These are phyloP conservation scores for Gallirallus australis DNA, from an alignment of 2,797 vertebrate genomes.

Conservation along the genomic window DNA sequence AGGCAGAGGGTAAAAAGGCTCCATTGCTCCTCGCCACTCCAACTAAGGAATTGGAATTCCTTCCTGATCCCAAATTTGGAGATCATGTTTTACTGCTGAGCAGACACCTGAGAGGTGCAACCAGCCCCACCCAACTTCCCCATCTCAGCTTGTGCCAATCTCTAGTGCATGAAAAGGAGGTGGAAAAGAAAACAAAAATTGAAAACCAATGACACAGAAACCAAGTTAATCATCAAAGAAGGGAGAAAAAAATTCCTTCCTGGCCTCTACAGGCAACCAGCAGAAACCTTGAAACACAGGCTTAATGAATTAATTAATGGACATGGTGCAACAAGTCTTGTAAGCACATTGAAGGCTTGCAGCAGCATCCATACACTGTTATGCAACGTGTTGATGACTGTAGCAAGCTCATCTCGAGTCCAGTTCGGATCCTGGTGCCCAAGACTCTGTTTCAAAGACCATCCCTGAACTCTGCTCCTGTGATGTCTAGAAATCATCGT, in stretches of 20 bases:
- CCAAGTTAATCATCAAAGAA: slow-evolving; percentile 42
- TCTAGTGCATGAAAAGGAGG: background rate
- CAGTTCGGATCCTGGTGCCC: background rate
- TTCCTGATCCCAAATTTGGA: background rate
- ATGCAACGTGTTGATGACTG: slow-evolving; percentile 14
- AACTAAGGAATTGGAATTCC: background rate
- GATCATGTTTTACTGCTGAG: background rate
- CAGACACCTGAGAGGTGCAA: background rate
- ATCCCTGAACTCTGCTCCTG: background rate
- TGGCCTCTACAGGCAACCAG: background rate
- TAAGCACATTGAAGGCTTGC: slow-evolving; percentile 1
- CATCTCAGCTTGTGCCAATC: background rate
- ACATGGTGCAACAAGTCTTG: slow-evolving; percentile 49
- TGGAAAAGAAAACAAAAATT: slow-evolving; percentile 65
- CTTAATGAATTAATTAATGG: slow-evolving; percentile 41
- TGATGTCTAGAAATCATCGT: background rate
- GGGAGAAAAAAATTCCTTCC: background rate
- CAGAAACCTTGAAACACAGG: slow-evolving; percentile 15
- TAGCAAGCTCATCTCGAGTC: background rate
- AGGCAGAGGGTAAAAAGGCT: background rate
- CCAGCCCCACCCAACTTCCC: slow-evolving; percentile 24
- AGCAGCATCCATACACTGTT: slow-evolving; percentile 5
- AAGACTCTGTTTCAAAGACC: background rate
- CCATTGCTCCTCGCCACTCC: background rate
- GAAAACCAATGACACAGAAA: slow-evolving; percentile 47